These are phyloP conservation scores for Halichoeres trimaculatus DNA, from an alignment of 2,113 vertebrate genomes.

Conservation along the genomic window DNA sequence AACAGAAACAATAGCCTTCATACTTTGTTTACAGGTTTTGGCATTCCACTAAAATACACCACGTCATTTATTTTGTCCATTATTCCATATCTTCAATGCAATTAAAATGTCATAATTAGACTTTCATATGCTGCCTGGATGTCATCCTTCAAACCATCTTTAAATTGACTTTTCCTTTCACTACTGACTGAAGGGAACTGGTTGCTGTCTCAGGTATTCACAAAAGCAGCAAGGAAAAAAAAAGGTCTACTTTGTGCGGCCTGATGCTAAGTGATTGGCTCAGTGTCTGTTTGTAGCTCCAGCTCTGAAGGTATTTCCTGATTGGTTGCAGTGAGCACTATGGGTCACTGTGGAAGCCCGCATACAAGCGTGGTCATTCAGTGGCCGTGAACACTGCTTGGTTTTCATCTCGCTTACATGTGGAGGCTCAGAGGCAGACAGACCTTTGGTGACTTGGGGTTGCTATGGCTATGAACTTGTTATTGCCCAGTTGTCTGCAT, in stretches of 20 bases:
- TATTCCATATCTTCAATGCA: neutral
- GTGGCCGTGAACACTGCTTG: constrained; percentile 70
- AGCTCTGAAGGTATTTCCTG: constrained; percentile 73
- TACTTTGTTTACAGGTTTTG: neutral
- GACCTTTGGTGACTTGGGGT: constrained; percentile 51
- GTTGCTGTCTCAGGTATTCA: constrained; percentile 21
- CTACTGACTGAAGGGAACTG: no score
- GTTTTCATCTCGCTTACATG: constrained; percentile 74
- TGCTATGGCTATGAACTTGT: constrained; percentile 63
- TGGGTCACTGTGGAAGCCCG: constrained; percentile 68
- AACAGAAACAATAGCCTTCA: no score
- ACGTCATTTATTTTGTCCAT: neutral
- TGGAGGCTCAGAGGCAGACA: constrained; percentile 47
- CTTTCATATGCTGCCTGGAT: no score
- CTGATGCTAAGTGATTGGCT: constrained; percentile 62
- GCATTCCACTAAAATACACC: neutral
- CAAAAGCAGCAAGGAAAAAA: constrained; percentile 21
- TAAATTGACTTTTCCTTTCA: neutral
- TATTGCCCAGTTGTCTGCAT: constrained; percentile 44
- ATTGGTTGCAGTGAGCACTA: constrained; percentile 76
- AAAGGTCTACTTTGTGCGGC: constrained; percentile 22
- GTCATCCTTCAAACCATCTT: no score
- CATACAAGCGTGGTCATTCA: constrained; percentile 75
- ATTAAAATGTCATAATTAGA: neutral
- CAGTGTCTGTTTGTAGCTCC: constrained; percentile 69